Evolutionary conservation across 1,140 invertebrate species (phyloP), one percentile per base, ranked within the genome.

Genomic region (Carcinoscorpius rotundicauda): DNA sequence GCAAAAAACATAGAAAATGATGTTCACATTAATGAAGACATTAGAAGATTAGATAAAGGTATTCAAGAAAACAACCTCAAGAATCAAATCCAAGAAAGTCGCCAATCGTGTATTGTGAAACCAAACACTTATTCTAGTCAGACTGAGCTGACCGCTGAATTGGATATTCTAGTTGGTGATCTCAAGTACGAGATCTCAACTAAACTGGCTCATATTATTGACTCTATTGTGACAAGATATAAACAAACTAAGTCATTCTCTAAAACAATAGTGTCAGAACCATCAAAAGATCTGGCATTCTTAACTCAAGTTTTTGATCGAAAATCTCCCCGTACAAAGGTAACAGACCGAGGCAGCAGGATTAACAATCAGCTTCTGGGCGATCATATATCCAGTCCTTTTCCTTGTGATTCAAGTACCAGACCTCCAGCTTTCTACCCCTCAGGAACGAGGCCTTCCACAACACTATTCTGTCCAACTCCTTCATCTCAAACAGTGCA

Each of bases 131-230:
- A 52, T n/a, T 66, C 58, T n/a, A 53, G 69, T 29, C 64, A 71
- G 11, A 8, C 53, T 6, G 6, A 6, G 53, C n/a, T n/a, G 6
- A 6, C 53, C 6, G n/a, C 6, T 55, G 91, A 93, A 73, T 79
- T 94, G 3, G 89, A 95, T 77, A 86, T 87, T 60, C 79, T 95
- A 58, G 89, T 90, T 5, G 91, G 94, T 70, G 85, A 87, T 58
- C 81, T 96, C 3, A 96, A 96, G 78, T 85, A 84, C 53, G 92
- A 96, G 81, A 88, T 96, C 65, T 87, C 87, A 10, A 84, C 89
- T 62, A 91, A 87, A 4, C 75, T 93, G 58, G 84, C 86, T 4
- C 87, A 85, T 66, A 79, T 94, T n/a, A 90, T 96, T 66, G 93
- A 96, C 76, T 88, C 86, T 6, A 89, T 93, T 62, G 82, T 96